phyloP scores from a whole-genome alignment of 2,888 invertebrate species.

The Dusona sp. region DNA sequence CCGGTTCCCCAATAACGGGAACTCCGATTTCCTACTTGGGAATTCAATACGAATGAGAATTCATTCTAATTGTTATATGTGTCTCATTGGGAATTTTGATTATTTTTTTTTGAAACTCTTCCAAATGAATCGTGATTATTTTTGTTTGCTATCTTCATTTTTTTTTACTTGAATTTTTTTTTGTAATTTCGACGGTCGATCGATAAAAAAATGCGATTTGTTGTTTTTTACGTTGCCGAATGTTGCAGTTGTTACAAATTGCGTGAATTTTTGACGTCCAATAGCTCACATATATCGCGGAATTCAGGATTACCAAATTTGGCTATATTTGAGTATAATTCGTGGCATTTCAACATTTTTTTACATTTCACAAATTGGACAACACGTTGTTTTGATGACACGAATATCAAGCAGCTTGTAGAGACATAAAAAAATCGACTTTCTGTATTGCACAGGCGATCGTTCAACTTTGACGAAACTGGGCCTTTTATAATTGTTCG shows the following conservation, averaged over 20 bases:
- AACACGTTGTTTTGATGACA: neutral
- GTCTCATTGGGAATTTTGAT: neutral
- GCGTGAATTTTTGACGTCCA: neutral
- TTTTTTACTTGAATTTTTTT: too few species aligned
- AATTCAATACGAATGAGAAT: neutral
- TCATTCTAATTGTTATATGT: neutral
- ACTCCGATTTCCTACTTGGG: neutral
- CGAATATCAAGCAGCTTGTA: neutral
- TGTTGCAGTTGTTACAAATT: neutral
- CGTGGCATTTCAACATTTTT: constrained; percentile 23
- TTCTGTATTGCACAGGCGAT: constrained; percentile 16
- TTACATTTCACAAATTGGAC: constrained; percentile 20
- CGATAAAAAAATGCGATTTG: neutral
- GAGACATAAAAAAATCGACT: constrained; percentile 4
- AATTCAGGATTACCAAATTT: constrained; percentile 15
- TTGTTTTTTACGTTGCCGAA: neutral
- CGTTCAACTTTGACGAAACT: neutral
- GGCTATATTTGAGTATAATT: constrained; percentile 10
- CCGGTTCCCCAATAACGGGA: neutral
- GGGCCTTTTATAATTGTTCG: neutral
- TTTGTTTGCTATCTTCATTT: too few species aligned
- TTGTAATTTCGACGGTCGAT: too few species aligned
- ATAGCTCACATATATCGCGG: neutral
- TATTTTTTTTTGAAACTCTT: too few species aligned
- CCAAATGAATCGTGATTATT: too few species aligned